Conservation (phyloP, 2,113 vertebrate species). For the Istiophorus platypterus region DNA sequence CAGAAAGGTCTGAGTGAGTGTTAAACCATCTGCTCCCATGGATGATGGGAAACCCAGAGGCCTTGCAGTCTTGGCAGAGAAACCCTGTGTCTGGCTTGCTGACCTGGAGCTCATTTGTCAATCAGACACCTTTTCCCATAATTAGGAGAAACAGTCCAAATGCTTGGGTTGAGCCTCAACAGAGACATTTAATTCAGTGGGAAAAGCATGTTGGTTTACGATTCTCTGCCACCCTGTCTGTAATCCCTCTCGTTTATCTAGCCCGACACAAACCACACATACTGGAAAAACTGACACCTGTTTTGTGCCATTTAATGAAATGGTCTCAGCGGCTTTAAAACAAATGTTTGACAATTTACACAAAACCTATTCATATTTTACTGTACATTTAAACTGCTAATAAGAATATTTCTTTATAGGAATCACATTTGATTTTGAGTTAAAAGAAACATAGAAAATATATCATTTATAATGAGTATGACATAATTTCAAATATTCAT, state of each 20-base stretch:
- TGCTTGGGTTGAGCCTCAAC: conserved; percentile 22
- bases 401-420: conserved; percentile 33
- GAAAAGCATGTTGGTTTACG: conserved; percentile 47
- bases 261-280: conserved; percentile 10
- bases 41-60: conserved; percentile 71
- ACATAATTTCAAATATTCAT: conserved; percentile 34
- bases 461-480: not conserved
- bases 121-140: conserved; percentile 57
- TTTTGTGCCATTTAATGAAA: conserved; percentile 36
- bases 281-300: conserved; percentile 48
- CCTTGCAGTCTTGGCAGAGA: conserved; percentile 59
- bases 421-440: conserved; percentile 29
- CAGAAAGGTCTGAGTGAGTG: conserved; percentile 44
- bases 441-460: conserved; percentile 6
- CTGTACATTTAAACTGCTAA: conserved; percentile 4
- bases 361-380: conserved; percentile 24
- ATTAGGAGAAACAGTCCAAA: conserved; percentile 65
- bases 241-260: conserved; percentile 17
- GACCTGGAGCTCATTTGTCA: conserved; percentile 70
- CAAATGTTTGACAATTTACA: conserved; percentile 28
- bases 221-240: not conserved
- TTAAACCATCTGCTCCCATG: conserved; percentile 69
- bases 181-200: conserved; percentile 48
- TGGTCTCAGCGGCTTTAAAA: conserved; percentile 15
- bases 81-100: conserved; percentile 55